Base-by-base conservation (phyloP, 1,140 invertebrate genomes). In the Cydia amplana region DNA sequence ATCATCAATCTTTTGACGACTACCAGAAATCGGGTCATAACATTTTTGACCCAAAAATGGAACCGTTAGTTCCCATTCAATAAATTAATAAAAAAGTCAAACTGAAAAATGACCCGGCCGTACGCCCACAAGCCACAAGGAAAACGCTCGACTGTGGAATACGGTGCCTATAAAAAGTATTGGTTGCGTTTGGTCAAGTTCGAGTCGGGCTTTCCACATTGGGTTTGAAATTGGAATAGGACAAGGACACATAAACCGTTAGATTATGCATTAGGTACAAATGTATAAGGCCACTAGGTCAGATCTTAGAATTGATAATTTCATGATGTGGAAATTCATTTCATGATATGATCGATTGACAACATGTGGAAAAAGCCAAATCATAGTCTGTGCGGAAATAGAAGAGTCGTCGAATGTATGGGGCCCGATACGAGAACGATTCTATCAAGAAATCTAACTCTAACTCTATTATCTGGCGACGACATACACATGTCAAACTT, bases 131-230 rank as follows among this genome's bases (percentile, higher is more conserved):
- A 67, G 4, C 25, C 16, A 14, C 36, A n/a, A n/a, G 16, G 28
- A 67, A 36, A 67, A 36, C 5, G 25, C 10, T 6, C 25, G 25
- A 32, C 9, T 25, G 23, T 10, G 25, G 64, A 36, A 67, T 67
- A 25, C 73, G 67, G 73, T 25, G 78, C 74, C 67, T 78, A 79
- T 83, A 79, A 82, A 83, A 78, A 78, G 73, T 76, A 77, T 79
- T 76, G 78, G 82, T 78, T 18, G 32, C 18, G 7, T 70, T 43
- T 43, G 65, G 65, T 36, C 32, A 36, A 70, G 65, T 7, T 36
- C 10, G 36, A 36, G 28, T 10, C 16, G 28, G 10, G 25, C 0
- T 18, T 40, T 10, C 16, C 4, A 70, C 16, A 36, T 40, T 36
- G 65, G 65, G 65, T 70, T 70, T 36, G 0, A 28, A 67, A 60